Evolutionary conservation across 1,140 invertebrate genomes (phyloP).

Genomic region (Philotrypesis tridentata): DNA sequence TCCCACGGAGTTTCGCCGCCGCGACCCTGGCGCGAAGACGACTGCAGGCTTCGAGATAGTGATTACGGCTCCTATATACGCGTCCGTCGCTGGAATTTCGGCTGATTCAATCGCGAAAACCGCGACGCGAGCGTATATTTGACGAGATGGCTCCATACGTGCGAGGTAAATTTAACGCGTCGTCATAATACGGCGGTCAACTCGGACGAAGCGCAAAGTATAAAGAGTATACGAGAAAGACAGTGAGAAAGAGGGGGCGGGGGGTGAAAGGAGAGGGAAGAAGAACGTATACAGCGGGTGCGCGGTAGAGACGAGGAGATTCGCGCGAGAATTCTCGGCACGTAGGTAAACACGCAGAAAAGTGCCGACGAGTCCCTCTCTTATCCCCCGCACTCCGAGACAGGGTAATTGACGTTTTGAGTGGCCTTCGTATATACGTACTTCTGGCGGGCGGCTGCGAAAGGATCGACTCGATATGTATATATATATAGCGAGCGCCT

Average conservation of each 20-base stretch:
- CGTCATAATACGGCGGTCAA: neutral
- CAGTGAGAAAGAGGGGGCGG: neutral
- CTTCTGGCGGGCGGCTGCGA: neutral
- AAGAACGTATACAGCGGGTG: too few species aligned
- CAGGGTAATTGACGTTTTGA: slow-evolving; percentile 32
- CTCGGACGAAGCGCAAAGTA: neutral
- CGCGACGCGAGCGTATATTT: too few species aligned
- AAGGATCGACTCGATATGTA: neutral
- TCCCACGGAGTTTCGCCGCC: neutral
- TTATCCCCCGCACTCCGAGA: neutral
- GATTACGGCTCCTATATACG: neutral
- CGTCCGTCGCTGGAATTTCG: neutral
- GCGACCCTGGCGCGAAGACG: neutral
- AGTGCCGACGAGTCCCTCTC: neutral
- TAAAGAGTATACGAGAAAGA: neutral
- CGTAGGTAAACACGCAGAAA: slow-evolving; percentile 25
- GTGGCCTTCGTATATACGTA: slow-evolving; percentile 5
- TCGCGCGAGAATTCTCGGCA: slow-evolving; percentile 10
- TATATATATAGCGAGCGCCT: too few species aligned
- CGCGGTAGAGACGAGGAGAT: neutral
- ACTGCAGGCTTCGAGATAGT: neutral
- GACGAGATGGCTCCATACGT: neutral
- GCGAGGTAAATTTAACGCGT: neutral
- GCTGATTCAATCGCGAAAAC: neutral
- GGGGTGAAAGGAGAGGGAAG: neutral